Base-by-base conservation (phyloP, 1,140 invertebrate genomes). In the Drosophila hydei region DNA sequence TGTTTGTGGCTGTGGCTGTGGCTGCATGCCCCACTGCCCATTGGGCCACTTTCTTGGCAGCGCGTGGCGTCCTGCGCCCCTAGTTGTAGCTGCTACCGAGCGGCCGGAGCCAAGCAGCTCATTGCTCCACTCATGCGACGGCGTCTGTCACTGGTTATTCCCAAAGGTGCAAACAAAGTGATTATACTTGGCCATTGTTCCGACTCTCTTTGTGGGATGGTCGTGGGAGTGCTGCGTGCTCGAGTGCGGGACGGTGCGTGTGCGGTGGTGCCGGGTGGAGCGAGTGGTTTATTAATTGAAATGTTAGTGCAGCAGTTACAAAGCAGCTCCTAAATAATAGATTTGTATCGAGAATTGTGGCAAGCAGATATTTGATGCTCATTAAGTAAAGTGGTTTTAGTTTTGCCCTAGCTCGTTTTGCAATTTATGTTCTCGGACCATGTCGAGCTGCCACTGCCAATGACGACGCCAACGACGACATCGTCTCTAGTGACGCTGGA, bases 351-450 rank as follows among this genome's bases (percentile, higher is more conserved):
- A 83, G 83, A 83, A 89, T 87, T 89, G 83, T 77, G 84, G 78
- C 78, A 88, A 75, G 59, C 38, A 64, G 80, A 88, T 88, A 88
- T 88, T 88, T 89, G 83, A 88, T 88, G 83, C 83, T 88, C 83
- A 88, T 88, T 88, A 88, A 88, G 83, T 88, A 88, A 88, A 88
- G 83, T 88, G 83, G 83, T 88, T 88, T 83, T 81, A 88, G 84
- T 88, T 88, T 72, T 65, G 47, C 56, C 67, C 67, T 64, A 16
- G 43, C 19, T 59, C 47, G 38, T 48, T 72, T 51, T 61, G 83
- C 83, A 83, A 87, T 87, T 88, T 78, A 78, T 81, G 64, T 65
- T 48, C 45, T 43, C 19, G 40, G 38, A 23, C 56, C 23, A 45
- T 38, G 43, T 21, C 38, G 40, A 30, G 18, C 52, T 58, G 55